phyloP scores from a whole-genome alignment of 2,888 invertebrate species.

The Crematogaster levior region DNA sequence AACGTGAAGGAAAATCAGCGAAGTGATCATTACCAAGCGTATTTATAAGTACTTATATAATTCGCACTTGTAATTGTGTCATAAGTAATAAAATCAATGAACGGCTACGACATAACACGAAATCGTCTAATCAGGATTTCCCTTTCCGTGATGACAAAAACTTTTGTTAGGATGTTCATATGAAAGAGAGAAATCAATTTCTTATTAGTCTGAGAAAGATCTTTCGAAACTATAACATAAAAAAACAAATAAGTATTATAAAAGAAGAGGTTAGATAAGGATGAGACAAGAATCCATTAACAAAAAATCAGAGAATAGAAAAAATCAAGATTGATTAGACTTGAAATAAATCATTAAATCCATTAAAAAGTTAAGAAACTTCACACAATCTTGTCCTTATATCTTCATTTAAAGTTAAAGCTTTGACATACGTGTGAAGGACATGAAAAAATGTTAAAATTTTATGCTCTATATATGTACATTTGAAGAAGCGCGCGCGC shows the following conservation, averaged over 20 bases:
- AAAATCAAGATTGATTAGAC: background rate
- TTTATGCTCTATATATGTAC: background rate
- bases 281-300: background rate
- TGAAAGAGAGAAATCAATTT: background rate
- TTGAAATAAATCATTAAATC: background rate
- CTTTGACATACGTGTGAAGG: background rate
- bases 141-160: constrained; percentile 9
- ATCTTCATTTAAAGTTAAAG: background rate
- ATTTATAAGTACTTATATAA: background rate
- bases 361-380: background rate
- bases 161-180: background rate
- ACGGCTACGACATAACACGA: background rate
- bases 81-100: constrained; percentile 6
- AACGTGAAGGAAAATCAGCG: background rate
- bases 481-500: background rate
- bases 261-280: background rate
- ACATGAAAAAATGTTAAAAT: background rate
- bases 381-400: background rate
- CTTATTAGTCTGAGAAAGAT: background rate
- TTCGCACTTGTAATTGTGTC: constrained; percentile 10
- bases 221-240: background rate
- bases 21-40: background rate
- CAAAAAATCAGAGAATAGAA: background rate
- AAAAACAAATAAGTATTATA: background rate
- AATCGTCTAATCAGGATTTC: constrained; percentile 16